Evolutionary conservation across 1,140 invertebrate species (phyloP).

Genomic region (Drosophila albomicans): DNA sequence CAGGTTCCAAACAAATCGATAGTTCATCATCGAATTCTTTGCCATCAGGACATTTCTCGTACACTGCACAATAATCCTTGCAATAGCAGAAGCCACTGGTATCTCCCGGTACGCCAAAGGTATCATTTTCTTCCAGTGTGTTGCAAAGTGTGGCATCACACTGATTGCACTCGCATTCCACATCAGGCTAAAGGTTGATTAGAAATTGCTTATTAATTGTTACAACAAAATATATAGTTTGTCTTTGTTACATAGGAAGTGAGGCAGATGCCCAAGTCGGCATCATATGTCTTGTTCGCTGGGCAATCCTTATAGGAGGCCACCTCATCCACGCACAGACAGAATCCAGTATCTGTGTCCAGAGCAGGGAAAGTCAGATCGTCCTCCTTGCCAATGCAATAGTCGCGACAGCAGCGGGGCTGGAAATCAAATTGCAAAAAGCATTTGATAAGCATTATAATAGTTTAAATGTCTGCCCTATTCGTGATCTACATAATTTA

Average conservation of each 20-base stretch:
- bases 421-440: slow-evolving; percentile 5
- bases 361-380: slow-evolving; percentile 43
- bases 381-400: slow-evolving; percentile 47
- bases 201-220: not conserved
- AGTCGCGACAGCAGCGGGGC: slow-evolving; percentile 55
- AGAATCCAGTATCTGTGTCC: slow-evolving; percentile 54
- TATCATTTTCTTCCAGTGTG: not conserved
- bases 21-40: not conserved
- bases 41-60: not conserved
- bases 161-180: not conserved
- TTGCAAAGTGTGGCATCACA: slow-evolving; percentile 38
- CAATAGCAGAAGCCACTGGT: slow-evolving; percentile 41
- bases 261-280: not conserved
- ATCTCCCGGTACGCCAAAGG: slow-evolving; percentile 3
- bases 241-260: slow-evolving; percentile 11
- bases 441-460: too few species aligned
- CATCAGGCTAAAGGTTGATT: not conserved
- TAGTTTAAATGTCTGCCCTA: too few species aligned
- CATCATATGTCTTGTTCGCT: not conserved
- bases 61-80: slow-evolving; percentile 34
- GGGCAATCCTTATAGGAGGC: slow-evolving; percentile 31
- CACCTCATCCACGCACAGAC: slow-evolving; percentile 51
- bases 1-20: slow-evolving; percentile 20
- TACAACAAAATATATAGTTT: not conserved
- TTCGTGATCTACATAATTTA: too few species aligned